Base-by-base conservation (phyloP, 1,140 invertebrate genomes). In the Pogonognathellus flavescens region DNA sequence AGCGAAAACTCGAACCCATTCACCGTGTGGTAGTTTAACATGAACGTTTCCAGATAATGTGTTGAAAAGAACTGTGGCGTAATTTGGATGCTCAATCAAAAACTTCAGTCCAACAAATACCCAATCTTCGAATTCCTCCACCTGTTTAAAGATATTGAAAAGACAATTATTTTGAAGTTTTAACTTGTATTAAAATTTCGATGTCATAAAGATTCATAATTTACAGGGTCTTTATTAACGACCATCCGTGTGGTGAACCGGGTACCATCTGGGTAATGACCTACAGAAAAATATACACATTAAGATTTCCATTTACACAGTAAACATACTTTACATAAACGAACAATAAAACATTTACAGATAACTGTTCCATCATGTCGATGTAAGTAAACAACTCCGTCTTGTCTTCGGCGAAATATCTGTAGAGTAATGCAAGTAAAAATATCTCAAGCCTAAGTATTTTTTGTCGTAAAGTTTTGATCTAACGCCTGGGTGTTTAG, bases 21-120 rank as follows among this genome's bases (percentile, higher is more conserved):
- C 86, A 31, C 86, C 86, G 31, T 83, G 57, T 14, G 84, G 86
- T 6, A 87, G 66, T 25, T 82, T 60, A 13, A 87, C 5, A 52
- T 87, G 84, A 16, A 72, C 60, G 41, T 85, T 85, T 11, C 84
- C 86, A 53, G 86, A 85, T 0, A 87, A 14, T 1, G 62, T 83
- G 22, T 87, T 87, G 31, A 85, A 87, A 52, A 87, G 62, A 5
- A 87, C 84, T 0, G 84, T 84, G 8, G 62, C 76, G 22, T 87
- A 87, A 70, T 87, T 85, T 20, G 86, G 86, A 83, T 87, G 86
- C 18, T 87, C 86, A 0, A 87, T 31, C 86, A 87, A 85, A 20
- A 83, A 85, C 22, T 85, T 83, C 16, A 85, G 18, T 16, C 86
- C 86, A 8, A 87, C 80, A 76, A 87, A 76, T 59, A 82, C 86